Evolutionary conservation across 2,113 vertebrate genomes (phyloP).

Genomic region (Gadus macrocephalus): DNA sequence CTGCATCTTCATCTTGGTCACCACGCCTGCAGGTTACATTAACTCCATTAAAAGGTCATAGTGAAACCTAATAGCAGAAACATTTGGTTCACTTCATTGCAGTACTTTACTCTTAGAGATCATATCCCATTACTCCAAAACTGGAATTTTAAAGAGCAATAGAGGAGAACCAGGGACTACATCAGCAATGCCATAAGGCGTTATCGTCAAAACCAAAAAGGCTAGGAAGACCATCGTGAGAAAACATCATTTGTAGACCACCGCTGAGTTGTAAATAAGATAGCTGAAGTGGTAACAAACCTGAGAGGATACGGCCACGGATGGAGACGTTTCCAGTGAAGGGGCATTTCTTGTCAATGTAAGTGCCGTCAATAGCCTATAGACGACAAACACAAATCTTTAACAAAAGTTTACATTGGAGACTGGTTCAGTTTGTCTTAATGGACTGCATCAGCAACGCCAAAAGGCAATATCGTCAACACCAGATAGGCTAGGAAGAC

Average conservation of each 20-base stretch:
- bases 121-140: background rate
- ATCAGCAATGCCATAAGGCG: slow-evolving; percentile 80
- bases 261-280: too few species aligned
- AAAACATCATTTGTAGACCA: slow-evolving; percentile 76
- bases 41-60: background rate
- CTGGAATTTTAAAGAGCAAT: background rate
- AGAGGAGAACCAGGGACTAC: slow-evolving; percentile 5
- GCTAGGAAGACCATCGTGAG: slow-evolving; percentile 90
- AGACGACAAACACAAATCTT: background rate
- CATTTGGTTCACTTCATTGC: too few species aligned
- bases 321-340: slow-evolving; percentile 96
- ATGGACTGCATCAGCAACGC: slow-evolving; percentile 72
- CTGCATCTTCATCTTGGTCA: slow-evolving; percentile 99
- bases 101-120: background rate
- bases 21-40: slow-evolving; percentile 75
- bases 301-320: slow-evolving; percentile 90
- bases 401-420: background rate
- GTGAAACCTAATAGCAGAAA: background rate
- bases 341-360: slow-evolving; percentile 97
- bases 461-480: slow-evolving; percentile 76
- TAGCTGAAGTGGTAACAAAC: slow-evolving; percentile 60
- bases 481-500: slow-evolving; percentile 78
- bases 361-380: slow-evolving; percentile 92
- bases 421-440: background rate
- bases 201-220: slow-evolving; percentile 71